Conservation (phyloP, 2,888 invertebrate genomes). For the Cataglyphis livida region DNA sequence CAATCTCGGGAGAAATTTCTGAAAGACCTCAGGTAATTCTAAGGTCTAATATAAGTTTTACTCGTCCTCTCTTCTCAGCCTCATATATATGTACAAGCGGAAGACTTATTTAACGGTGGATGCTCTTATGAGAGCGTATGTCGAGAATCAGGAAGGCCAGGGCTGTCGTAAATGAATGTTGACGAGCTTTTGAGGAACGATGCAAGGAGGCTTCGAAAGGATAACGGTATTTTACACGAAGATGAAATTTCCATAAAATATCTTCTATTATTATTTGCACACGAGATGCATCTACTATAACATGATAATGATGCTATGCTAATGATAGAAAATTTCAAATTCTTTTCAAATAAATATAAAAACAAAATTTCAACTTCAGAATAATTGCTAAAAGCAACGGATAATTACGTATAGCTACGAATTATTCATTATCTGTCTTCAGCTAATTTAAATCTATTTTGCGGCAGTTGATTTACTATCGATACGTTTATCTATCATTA, state of each 20-base stretch:
- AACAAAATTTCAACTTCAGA: background rate
- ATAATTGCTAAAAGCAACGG: background rate
- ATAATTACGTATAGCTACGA: background rate
- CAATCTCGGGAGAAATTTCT: conserved; percentile 54
- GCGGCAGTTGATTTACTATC: background rate
- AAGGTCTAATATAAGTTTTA: conserved; percentile 55
- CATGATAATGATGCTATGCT: background rate
- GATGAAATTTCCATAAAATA: conserved; percentile 2
- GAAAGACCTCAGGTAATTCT: conserved; percentile 45
- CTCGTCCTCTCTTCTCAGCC: conserved; percentile 30
- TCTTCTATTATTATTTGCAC: conserved; percentile 13
- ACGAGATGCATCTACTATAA: background rate
- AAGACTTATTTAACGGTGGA: conserved; percentile 60
- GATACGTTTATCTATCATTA: conserved; percentile 22
- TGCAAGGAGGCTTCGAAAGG: background rate
- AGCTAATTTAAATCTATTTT: background rate
- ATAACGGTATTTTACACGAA: background rate
- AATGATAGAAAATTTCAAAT: background rate
- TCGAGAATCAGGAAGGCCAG: conserved; percentile 40
- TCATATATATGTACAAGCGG: conserved; percentile 54
- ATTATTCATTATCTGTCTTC: background rate
- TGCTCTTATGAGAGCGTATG: conserved; percentile 63
- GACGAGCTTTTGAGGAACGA: conserved; percentile 43
- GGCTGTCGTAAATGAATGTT: conserved; percentile 39
- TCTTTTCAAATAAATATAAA: background rate